Percentiles rank a stretch among this genome's conserved stretches.
phyloP scores from a whole-genome alignment of 2,797 vertebrate genomes.

The Melopsittacus undulatus region DNA sequence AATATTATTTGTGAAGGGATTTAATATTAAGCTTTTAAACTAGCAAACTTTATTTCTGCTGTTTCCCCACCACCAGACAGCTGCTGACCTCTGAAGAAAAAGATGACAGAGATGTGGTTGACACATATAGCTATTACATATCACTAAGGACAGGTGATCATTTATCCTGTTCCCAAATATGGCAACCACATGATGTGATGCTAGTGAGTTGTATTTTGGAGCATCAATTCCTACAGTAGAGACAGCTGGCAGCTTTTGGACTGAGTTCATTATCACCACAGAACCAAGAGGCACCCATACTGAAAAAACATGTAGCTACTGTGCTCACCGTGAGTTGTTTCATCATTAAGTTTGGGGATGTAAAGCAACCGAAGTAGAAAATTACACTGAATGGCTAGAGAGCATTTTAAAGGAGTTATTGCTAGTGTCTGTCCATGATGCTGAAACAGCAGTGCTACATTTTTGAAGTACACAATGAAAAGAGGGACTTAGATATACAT shows the following conservation, averaged over 20 bases:
- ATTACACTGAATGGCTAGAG: not conserved
- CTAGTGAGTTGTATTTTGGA: not conserved
- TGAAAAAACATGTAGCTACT: not conserved
- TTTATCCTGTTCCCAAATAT: not conserved
- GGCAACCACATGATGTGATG: not conserved
- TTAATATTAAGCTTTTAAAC: not conserved
- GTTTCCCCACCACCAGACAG: not conserved
- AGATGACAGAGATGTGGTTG: not conserved
- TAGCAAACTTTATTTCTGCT: not conserved
- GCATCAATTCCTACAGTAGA: not conserved
- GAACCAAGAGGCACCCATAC: not conserved
- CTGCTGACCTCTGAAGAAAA: not conserved
- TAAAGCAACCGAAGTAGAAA: conserved; percentile 21
- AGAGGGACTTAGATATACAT: not conserved
- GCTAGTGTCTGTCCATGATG: not conserved
- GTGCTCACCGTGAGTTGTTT: not conserved
- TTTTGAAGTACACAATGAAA: not conserved
- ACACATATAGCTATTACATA: not conserved
- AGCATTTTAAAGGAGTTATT: not conserved
- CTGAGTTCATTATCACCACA: not conserved
- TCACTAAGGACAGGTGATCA: not conserved
- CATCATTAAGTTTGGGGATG: not conserved
- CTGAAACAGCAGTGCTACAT: not conserved
- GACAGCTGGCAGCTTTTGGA: not conserved
- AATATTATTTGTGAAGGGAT: not conserved